These are phyloP conservation scores for Rhodinocichla rosea DNA, from an alignment of 2,113 vertebrate species.

Conservation along the genomic window DNA sequence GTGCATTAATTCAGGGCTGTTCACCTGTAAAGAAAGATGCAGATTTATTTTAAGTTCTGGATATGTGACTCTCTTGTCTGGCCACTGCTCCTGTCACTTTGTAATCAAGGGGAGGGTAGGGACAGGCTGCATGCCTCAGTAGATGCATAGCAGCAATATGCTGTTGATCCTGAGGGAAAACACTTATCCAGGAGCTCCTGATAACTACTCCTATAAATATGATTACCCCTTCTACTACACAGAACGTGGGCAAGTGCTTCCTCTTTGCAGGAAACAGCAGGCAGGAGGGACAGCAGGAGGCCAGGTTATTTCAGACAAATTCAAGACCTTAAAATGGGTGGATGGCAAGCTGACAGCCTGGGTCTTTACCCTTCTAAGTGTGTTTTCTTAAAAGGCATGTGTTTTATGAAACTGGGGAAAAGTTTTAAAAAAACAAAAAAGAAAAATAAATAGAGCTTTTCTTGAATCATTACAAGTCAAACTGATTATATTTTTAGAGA, in stretches of 20 bases:
- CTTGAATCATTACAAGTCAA: neutral
- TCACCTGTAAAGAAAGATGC: constrained; percentile 47
- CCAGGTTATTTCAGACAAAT: neutral
- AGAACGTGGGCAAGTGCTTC: neutral
- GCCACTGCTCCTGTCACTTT: neutral
- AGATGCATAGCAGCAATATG: accelerated
- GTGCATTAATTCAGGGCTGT: constrained; percentile 63
- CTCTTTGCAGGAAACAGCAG: neutral
- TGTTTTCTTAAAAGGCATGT: neutral
- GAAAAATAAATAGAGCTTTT: neutral
- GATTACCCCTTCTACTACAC: neutral
- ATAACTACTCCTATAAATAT: neutral
- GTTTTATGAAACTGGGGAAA: neutral
- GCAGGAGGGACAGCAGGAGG: neutral
- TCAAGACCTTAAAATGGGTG: neutral
- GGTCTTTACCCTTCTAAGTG: neutral
- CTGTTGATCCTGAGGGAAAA: neutral
- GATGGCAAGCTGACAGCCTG: neutral
- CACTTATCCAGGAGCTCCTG: neutral
- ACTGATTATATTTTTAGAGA: neutral
- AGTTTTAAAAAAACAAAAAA: neutral
- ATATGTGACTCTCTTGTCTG: neutral
- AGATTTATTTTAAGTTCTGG: neutral
- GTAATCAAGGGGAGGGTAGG: neutral
- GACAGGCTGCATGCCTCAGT: neutral